These are phyloP conservation scores for Onchidella celtica DNA, from an alignment of 2,888 invertebrate species.

Conservation along the genomic window DNA sequence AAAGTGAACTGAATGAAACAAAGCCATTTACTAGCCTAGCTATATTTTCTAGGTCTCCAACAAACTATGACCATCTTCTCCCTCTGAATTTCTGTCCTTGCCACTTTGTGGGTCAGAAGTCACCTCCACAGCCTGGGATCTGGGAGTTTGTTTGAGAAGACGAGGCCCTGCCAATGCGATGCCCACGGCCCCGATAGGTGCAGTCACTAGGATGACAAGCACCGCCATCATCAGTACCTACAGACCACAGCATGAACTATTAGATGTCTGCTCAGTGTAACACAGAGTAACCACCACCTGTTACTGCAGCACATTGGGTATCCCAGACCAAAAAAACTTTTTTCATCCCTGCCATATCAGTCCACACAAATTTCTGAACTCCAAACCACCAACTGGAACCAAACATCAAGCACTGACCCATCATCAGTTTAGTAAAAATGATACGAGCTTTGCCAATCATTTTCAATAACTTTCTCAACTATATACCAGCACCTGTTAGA, in stretches of 20 bases:
- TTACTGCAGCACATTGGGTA: not conserved
- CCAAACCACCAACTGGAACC: too few species aligned
- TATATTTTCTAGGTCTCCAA: too few species aligned
- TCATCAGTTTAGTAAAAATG: too few species aligned
- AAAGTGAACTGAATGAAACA: too few species aligned
- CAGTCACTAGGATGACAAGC: conserved; percentile 75
- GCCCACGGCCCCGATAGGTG: conserved; percentile 75
- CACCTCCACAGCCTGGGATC: not conserved
- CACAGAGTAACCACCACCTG: not conserved
- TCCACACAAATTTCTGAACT: too few species aligned
- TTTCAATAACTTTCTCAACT: too few species aligned
- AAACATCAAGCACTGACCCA: too few species aligned
- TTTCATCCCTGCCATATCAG: too few species aligned
- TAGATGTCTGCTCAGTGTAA: not conserved
- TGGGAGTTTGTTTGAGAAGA: conserved; percentile 56
- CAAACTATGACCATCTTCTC: not conserved
- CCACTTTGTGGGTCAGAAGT: not conserved
- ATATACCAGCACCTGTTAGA: too few species aligned
- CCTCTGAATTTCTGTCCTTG: not conserved
- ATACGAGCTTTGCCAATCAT: too few species aligned
- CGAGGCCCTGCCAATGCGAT: conserved; percentile 71
- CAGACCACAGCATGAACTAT: not conserved
- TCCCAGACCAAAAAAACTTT: too few species aligned
- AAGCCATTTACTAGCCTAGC: too few species aligned
- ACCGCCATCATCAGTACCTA: conserved; percentile 76